phyloP scores from a whole-genome alignment of 2,888 invertebrate species.

The Venusia cambrica region DNA sequence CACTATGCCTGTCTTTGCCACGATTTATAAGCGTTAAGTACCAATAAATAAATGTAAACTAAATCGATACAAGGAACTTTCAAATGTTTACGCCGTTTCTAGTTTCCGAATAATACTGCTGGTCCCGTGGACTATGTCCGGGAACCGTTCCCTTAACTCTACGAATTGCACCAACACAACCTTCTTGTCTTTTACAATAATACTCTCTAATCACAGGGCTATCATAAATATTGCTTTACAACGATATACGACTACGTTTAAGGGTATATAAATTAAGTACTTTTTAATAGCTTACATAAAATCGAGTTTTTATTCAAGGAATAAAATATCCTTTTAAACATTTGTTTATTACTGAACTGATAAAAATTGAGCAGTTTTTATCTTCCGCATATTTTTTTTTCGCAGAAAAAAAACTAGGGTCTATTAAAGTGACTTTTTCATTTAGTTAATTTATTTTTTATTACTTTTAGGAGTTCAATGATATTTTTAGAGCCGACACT shows the following conservation, averaged over 20 bases:
- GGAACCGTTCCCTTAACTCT: slow-evolving; percentile 60
- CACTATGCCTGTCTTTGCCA: slow-evolving; percentile 28
- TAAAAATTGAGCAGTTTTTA: slow-evolving; percentile 15
- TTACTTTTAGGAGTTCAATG: too few species aligned
- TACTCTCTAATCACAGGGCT: slow-evolving; percentile 68
- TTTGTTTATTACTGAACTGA: slow-evolving; percentile 1
- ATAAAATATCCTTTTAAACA: slow-evolving; percentile 3
- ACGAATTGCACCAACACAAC: slow-evolving; percentile 79
- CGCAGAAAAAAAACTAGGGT: too few species aligned
- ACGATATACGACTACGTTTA: slow-evolving; percentile 41
- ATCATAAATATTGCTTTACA: slow-evolving; percentile 66
- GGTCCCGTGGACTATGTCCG: slow-evolving; percentile 55
- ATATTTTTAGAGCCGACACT: too few species aligned
- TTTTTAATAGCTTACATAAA: slow-evolving; percentile 16
- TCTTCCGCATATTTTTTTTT: too few species aligned
- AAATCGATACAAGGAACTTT: slow-evolving; percentile 14
- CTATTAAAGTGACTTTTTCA: too few species aligned
- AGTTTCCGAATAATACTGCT: slow-evolving; percentile 28
- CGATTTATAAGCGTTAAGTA: slow-evolving; percentile 13
- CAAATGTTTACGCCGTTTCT: too few species aligned
- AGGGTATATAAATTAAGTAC: slow-evolving; percentile 29
- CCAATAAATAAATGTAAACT: slow-evolving; percentile 9
- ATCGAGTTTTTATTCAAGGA: slow-evolving; percentile 9
- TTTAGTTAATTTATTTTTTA: too few species aligned
- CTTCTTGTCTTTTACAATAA: slow-evolving; percentile 73